Conservation (phyloP, 1,140 invertebrate genomes). For the Dryas iulia region DNA sequence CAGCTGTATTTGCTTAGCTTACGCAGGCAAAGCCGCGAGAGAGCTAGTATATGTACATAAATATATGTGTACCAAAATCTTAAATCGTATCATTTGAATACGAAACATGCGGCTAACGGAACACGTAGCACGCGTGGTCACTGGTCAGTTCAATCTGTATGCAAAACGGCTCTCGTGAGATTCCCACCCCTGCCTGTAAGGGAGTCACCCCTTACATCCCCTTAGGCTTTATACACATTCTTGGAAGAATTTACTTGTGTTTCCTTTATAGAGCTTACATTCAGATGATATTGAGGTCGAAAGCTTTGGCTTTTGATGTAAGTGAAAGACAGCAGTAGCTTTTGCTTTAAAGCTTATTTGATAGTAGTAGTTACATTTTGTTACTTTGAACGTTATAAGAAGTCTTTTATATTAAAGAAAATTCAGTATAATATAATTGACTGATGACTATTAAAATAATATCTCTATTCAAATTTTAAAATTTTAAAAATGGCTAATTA, state of each 20-base stretch:
- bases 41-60: background rate
- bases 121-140: slow-evolving; percentile 18
- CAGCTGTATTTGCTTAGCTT: no score
- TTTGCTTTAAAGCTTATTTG: background rate
- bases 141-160: slow-evolving; percentile 31
- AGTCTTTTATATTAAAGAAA: no score
- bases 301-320: background rate
- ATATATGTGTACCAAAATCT: background rate
- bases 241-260: background rate
- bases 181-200: background rate
- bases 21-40: no score
- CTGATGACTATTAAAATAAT: no score
- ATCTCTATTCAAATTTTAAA: no score
- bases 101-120: slow-evolving; percentile 4
- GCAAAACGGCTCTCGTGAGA: slow-evolving; percentile 25
- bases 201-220: slow-evolving; percentile 2
- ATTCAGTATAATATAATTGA: no score
- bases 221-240: slow-evolving; percentile 1
- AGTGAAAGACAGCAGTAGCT: background rate
- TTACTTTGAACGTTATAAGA: no score
- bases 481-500: no score
- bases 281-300: background rate
- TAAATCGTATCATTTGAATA: slow-evolving; percentile 6
- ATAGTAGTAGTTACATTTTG: no score
- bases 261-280: background rate